Percentiles rank a stretch among this genome's conserved stretches.
Conservation (phyloP, 1,140 invertebrate genomes). For the Oppia nitens region DNA sequence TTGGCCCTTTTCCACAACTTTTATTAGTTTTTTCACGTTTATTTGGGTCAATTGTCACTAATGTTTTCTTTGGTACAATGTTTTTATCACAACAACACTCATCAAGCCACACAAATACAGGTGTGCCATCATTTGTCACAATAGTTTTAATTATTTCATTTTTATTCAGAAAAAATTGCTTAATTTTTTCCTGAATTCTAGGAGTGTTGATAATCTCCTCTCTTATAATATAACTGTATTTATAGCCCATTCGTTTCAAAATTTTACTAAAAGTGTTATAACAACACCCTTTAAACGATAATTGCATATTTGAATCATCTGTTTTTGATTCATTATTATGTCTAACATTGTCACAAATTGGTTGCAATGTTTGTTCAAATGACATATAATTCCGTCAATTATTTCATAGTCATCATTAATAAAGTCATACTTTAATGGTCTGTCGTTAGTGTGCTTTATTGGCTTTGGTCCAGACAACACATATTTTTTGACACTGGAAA, state of each 20-base stretch:
- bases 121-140: not conserved
- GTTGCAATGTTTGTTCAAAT: not conserved
- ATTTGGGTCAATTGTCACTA: not conserved
- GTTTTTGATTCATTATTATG: not conserved
- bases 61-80: not conserved
- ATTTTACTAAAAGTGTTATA: not conserved
- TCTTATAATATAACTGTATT: not conserved
- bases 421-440: no score
- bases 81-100: not conserved
- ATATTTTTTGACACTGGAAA: no score
- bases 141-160: not conserved
- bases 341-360: not conserved
- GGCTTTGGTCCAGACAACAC: no score
- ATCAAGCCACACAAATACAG: not conserved
- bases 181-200: not conserved
- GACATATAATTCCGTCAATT: not conserved
- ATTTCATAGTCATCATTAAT: not conserved
- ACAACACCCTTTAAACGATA: not conserved
- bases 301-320: not conserved
- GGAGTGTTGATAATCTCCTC: not conserved
- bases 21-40: not conserved
- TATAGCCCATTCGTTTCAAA: not conserved
- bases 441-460: no score
- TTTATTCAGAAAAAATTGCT: not conserved
- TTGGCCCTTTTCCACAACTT: not conserved